phyloP scores from a whole-genome alignment of 2,113 vertebrate genomes.

The Grallaria varia region DNA sequence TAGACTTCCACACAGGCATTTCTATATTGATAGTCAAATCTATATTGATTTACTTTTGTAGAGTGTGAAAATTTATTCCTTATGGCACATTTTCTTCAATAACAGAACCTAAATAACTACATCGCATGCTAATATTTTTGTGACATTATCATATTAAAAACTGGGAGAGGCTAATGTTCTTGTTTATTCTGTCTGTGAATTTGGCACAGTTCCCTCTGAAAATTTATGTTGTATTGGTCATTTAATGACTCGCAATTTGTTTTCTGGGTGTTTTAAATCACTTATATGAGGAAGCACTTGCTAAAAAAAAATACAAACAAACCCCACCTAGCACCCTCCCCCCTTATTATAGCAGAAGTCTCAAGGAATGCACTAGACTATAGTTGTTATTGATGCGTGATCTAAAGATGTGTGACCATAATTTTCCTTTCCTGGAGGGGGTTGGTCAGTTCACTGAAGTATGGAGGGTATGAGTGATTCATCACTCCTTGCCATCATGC shows the following conservation, averaged over 20 bases:
- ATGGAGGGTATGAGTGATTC: constrained; percentile 38
- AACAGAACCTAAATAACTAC: not conserved
- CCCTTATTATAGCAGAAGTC: not conserved
- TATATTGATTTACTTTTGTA: constrained; percentile 9
- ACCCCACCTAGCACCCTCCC: rapidly evolving
- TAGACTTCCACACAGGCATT: not conserved
- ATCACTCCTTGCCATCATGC: constrained; percentile 38
- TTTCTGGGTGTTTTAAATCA: constrained; percentile 1
- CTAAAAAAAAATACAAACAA: not conserved
- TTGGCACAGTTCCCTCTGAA: not conserved
- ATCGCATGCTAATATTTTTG: not conserved
- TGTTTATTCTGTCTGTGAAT: not conserved
- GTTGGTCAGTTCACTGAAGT: constrained; percentile 45
- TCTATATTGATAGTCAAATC: not conserved
- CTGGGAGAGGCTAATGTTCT: not conserved
- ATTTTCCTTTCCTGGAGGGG: constrained; percentile 36
- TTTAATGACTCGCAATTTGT: not conserved
- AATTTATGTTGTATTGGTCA: not conserved
- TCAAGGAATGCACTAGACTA: constrained; percentile 14
- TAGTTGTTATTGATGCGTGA: constrained; percentile 42
- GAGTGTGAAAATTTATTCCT: not conserved
- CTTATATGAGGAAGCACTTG: not conserved
- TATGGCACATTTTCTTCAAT: not conserved
- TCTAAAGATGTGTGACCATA: constrained; percentile 40
- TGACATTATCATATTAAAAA: not conserved